Conservation (phyloP, 2,113 vertebrate species). For the Ictalurus punctatus region DNA sequence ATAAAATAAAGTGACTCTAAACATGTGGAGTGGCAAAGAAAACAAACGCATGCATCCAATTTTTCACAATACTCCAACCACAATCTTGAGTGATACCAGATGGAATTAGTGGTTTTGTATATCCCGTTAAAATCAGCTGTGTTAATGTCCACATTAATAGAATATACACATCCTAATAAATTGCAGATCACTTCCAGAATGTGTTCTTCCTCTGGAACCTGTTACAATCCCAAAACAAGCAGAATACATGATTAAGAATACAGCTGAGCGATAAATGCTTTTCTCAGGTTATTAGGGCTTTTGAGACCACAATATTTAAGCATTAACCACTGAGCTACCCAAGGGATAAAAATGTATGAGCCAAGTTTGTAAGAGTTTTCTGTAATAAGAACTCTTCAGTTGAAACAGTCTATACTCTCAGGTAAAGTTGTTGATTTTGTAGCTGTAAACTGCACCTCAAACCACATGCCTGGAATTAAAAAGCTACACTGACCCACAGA, state of each 20-base stretch:
- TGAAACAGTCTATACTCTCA: not conserved
- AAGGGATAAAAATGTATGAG: not conserved
- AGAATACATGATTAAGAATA: not conserved
- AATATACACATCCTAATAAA: not conserved
- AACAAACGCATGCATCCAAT: not conserved
- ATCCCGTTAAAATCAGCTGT: conserved; percentile 20
- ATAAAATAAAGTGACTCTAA: not conserved
- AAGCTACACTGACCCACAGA: conserved; percentile 31
- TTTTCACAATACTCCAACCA: conserved; percentile 19
- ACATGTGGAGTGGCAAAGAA: not conserved
- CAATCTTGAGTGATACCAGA: conserved; percentile 12
- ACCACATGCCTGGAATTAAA: not conserved
- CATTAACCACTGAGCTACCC: not conserved
- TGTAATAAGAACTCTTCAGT: not conserved
- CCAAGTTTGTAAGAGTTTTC: not conserved
- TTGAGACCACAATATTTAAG: not conserved
- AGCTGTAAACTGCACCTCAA: not conserved
- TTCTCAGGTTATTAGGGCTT: not conserved
- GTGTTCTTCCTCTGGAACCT: not conserved
- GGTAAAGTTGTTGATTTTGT: not conserved
- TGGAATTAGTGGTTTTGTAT: not conserved
- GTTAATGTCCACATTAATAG: not conserved
- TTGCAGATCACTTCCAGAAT: not conserved
- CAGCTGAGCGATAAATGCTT: not conserved
- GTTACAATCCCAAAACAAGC: not conserved